Base-by-base conservation (phyloP, 2,113 vertebrate species). In the Mixornis gularis region DNA sequence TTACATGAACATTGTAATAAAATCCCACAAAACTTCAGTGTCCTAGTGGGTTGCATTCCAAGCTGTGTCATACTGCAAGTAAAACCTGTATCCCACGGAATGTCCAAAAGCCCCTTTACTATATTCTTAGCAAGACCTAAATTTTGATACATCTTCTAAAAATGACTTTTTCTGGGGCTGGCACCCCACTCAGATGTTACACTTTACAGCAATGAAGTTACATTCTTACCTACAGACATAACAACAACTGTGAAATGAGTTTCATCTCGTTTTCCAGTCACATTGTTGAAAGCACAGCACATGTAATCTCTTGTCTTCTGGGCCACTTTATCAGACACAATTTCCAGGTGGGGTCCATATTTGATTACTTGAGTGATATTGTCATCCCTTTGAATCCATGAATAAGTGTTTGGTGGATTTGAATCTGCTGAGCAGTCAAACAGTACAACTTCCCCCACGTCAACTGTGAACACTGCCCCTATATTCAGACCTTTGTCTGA, bases 381-480 rank as follows among this genome's bases (percentile, higher is more conserved):
- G 94, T 96, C 96, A 79, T 95, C 96, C 84, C 97, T 98, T 36
- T 94, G 98, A 92, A 99, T 98, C 99, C 99, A 99, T 10, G 97
- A 98, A 13, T 98, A 99, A 91, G 96, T 98, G 96, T 99, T 99
- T 51, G 99, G 99, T 46, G 99, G 99, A 82, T 99, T 99, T 68
- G 99, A 99, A 65, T 99, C 99, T 3, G 99, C 99, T 34, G 97
- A 98, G 96, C 99, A 99, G 80, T 99, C 97, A 15, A 99, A 99
- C 76, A 98, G 97, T 66, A 98, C 95, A 63, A 98, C 97, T 95
- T 99, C 98, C 51, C 99, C 98, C 9, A 98, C 82, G 69, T 98
- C 98, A 84, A 99, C 97, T 38, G 98, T 99, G 91, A 99, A 99
- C 77, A 99, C 98, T 18, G 98, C 97, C 13, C 98, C 98, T 30